These are phyloP conservation scores for Pocillopora meandrina DNA, from an alignment of 92 coral and sea anemone genomes.

Conservation along the genomic window DNA sequence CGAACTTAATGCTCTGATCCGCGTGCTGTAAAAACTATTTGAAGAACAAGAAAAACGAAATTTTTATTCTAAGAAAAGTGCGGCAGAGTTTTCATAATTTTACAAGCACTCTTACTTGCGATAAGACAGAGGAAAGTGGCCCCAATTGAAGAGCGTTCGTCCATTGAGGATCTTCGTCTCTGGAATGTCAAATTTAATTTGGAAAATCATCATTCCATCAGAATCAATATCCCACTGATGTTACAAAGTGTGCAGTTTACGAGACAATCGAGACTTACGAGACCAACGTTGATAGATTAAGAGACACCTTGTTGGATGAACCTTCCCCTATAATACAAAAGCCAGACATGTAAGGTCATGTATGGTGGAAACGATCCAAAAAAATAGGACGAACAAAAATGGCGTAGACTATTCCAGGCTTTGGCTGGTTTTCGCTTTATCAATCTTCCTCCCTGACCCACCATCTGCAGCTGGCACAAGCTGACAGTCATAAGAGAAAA, in stretches of 20 bases:
- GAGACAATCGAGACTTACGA: constrained; percentile 7
- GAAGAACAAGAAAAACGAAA: too few relatives aligned
- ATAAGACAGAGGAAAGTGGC: constrained; percentile 60
- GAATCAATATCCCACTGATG: not conserved
- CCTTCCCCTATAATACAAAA: constrained; percentile 23
- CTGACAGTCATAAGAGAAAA: too few relatives aligned
- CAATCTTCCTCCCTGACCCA: too few relatives aligned
- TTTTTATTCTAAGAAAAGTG: not conserved
- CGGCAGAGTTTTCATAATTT: not conserved
- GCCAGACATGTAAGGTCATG: not conserved
- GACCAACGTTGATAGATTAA: constrained; percentile 15
- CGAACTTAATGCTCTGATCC: too few relatives aligned
- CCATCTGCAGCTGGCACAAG: too few relatives aligned
- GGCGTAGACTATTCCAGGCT: too few relatives aligned
- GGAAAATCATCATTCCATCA: not conserved
- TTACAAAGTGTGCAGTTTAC: not conserved
- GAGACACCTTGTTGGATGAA: constrained; percentile 1
- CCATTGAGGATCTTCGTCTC: constrained; percentile 76
- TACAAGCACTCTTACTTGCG: constrained; percentile 57
- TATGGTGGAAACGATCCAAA: not conserved
- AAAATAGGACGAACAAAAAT: not conserved
- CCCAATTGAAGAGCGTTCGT: constrained; percentile 74
- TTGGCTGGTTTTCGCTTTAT: too few relatives aligned
- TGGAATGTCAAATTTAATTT: constrained; percentile 18
- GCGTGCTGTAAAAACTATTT: not conserved